Evolutionary conservation across 92 coral and sea anemone genomes (phyloP).

Genomic region (Isaurus tuberculatus): DNA sequence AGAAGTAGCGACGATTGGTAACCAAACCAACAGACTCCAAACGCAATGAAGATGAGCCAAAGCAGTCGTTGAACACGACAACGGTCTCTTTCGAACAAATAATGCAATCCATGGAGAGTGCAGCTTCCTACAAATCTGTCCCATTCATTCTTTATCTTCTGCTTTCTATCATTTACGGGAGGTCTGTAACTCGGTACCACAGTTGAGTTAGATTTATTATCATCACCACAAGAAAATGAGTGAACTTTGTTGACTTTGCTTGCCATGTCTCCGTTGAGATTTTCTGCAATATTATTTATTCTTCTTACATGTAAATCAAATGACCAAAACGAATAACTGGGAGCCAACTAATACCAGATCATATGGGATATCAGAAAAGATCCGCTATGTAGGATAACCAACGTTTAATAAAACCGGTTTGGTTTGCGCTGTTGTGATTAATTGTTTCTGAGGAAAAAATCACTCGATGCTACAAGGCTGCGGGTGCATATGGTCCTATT

Average conservation of each 20-base stretch:
- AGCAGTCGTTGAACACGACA: slow-evolving; percentile 58
- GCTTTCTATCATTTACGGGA: not conserved
- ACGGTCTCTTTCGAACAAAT: slow-evolving; percentile 82
- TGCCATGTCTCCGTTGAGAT: slow-evolving; percentile 4
- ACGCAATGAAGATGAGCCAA: slow-evolving; percentile 70
- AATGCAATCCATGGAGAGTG: slow-evolving; percentile 84
- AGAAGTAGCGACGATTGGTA: slow-evolving; percentile 18
- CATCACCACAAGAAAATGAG: not conserved
- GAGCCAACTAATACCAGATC: not conserved
- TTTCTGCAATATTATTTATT: not conserved
- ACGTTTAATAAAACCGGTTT: not conserved
- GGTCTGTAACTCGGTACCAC: not conserved
- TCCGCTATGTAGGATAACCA: not conserved
- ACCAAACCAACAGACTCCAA: slow-evolving; percentile 71
- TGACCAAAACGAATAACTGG: not conserved
- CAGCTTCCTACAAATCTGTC: slow-evolving; percentile 27
- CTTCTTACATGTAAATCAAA: not conserved
- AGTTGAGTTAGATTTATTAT: not conserved
- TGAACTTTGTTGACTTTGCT: slow-evolving; percentile 13
- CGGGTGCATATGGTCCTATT: not conserved
- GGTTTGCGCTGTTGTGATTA: not conserved
- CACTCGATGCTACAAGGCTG: not conserved
- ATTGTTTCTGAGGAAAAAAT: not conserved
- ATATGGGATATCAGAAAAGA: not conserved
- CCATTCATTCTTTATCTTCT: slow-evolving; percentile 12